Evolutionary conservation across 1,140 invertebrate species (phyloP), one percentile per base, ranked within the genome.

Genomic region (Ceratosolen solmsi): DNA sequence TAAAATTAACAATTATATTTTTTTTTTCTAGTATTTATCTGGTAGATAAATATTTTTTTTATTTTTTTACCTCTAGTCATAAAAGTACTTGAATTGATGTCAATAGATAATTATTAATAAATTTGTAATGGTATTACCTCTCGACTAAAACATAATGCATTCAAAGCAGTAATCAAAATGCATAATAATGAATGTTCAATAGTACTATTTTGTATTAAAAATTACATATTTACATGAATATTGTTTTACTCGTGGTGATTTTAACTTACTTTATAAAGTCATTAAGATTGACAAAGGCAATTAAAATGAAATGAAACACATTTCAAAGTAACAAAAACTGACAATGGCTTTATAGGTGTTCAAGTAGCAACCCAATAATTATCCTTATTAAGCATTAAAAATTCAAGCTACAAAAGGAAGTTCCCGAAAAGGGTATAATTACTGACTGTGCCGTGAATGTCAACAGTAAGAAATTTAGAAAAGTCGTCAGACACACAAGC

Each of bases 401-500:
- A 36, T 11, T 63, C n/a, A 73, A 49, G 33, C 36, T 77, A 77
- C 25, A 30, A 71, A 25, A 41, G 22, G 0, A 77, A 71, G 15
- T 49, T 60, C 13, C 75, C 83, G 79, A 88, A 87, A 36, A 89
- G 54, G 58, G 85, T 87, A 33, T 90, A 90, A 27, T 87, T 90
- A 36, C 86, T 89, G 38, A 91, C 85, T 36, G 87, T 87, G 2
- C 91, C 91, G 54, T 91, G 86, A 68, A 86, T 88, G 36, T 91
- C 90, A 17, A 90, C 83, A 17, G 87, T 89, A 11, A 92, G 71
- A 70, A 89, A 91, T 82, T 90, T 91, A 25, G 84, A 84, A 79
- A 91, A 92, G 83, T 92, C 89, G 7, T 84, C 27, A 0, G 90
- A 91, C 25, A 91, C 86, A 70, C 85, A 89, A 76, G 91, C 75